phyloP scores from a whole-genome alignment of 2,113 vertebrate species.

The Micromys minutus region DNA sequence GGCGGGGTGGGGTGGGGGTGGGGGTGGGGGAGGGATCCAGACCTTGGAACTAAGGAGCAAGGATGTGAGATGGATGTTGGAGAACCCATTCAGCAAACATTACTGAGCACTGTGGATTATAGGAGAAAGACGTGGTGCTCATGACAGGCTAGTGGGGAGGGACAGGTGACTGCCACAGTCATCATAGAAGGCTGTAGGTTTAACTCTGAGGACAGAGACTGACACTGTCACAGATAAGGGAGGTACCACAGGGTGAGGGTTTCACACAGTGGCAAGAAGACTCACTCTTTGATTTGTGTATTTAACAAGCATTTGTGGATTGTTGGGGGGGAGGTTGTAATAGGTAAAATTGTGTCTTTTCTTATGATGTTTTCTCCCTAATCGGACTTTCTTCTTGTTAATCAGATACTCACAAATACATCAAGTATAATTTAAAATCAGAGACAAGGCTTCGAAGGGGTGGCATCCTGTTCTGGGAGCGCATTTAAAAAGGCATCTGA shows the following conservation, averaged over 20 bases:
- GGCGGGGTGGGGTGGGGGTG: too few species aligned
- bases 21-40: not conserved
- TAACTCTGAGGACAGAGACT: not conserved
- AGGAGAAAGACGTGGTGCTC: not conserved
- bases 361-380: not conserved
- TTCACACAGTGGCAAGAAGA: not conserved
- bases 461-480: constrained; percentile 15
- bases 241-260: not conserved
- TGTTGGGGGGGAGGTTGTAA: not conserved
- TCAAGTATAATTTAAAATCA: not conserved
- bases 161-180: not conserved
- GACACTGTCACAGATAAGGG: not conserved
- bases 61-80: not conserved
- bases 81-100: not conserved
- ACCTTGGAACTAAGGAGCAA: not conserved
- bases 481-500: not conserved
- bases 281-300: not conserved
- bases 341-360: not conserved
- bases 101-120: not conserved
- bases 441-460: constrained; percentile 27
- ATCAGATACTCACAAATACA: not conserved
- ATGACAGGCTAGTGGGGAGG: not conserved
- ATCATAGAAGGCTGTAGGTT: not conserved
- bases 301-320: not conserved
- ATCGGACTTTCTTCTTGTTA: constrained; percentile 22